phyloP scores from a whole-genome alignment of 2,888 invertebrate genomes.

The Molanna angustata region DNA sequence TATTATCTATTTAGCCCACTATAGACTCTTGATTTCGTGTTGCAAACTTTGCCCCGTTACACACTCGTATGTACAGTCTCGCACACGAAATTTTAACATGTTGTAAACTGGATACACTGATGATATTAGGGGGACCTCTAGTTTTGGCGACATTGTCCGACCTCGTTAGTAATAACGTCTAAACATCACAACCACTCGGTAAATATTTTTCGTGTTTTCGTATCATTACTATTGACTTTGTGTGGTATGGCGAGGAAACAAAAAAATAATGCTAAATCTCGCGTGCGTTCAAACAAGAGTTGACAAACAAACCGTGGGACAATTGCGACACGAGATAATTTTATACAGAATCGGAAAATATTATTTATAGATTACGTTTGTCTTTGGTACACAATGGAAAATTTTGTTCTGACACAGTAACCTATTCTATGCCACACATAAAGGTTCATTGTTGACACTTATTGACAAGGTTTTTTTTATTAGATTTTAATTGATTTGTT shows the following conservation, averaged over 20 bases:
- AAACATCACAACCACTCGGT: conserved; percentile 20
- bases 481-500: too few species aligned
- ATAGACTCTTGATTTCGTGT: too few species aligned
- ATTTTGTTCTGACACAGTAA: not conserved
- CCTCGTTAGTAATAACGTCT: conserved; percentile 16
- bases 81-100: too few species aligned
- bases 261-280: too few species aligned
- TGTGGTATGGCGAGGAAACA: conserved; percentile 1
- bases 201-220: conserved; percentile 18
- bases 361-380: conserved; percentile 6
- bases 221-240: conserved; percentile 20
- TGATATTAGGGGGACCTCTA: too few species aligned
- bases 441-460: too few species aligned
- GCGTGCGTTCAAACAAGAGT: conserved; percentile 23
- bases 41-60: too few species aligned
- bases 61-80: too few species aligned
- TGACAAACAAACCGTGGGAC: conserved; percentile 24
- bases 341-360: conserved; percentile 3
- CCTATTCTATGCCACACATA: too few species aligned
- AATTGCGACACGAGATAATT: conserved; percentile 15
- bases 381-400: not conserved
- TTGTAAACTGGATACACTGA: too few species aligned
- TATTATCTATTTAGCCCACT: too few species aligned
- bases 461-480: too few species aligned
- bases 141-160: conserved; percentile 15